phyloP scores from a whole-genome alignment of 2,113 vertebrate genomes.

The Furnarius figulus region DNA sequence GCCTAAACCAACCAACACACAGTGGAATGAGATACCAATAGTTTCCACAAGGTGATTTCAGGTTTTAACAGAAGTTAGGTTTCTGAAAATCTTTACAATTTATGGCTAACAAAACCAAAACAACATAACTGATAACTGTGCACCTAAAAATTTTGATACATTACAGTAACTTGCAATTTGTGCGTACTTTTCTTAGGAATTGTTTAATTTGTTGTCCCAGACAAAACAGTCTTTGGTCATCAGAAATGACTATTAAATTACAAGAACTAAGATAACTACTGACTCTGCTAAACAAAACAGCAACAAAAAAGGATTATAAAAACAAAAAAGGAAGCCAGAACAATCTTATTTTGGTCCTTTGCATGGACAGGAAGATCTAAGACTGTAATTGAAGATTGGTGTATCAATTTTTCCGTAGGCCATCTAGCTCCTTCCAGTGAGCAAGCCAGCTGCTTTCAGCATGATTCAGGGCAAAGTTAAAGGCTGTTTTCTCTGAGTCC shows the following conservation, averaged over 20 bases:
- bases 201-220: not conserved
- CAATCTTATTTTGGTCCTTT: conserved; percentile 6
- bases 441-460: not conserved
- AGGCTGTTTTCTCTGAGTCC: not conserved
- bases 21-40: not conserved
- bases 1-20: not conserved
- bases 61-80: not conserved
- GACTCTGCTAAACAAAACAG: not conserved
- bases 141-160: not conserved
- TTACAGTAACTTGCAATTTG: not conserved
- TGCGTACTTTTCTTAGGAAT: not conserved
- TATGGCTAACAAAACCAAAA: not conserved
- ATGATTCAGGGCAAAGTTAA: not conserved
- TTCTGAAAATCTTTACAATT: not conserved
- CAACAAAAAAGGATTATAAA: not conserved
- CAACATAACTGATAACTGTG: not conserved
- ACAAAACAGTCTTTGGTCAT: not conserved
- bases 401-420: not conserved
- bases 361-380: conserved; percentile 16
- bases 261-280: not conserved
- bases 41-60: not conserved
- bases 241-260: not conserved
- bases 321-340: conserved; percentile 14
- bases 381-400: not conserved
- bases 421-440: not conserved